Percentiles rank a stretch among this genome's conserved stretches.
Evolutionary conservation across 1,140 invertebrate species (phyloP).

Genomic region (Brachionus plicatilis): DNA sequence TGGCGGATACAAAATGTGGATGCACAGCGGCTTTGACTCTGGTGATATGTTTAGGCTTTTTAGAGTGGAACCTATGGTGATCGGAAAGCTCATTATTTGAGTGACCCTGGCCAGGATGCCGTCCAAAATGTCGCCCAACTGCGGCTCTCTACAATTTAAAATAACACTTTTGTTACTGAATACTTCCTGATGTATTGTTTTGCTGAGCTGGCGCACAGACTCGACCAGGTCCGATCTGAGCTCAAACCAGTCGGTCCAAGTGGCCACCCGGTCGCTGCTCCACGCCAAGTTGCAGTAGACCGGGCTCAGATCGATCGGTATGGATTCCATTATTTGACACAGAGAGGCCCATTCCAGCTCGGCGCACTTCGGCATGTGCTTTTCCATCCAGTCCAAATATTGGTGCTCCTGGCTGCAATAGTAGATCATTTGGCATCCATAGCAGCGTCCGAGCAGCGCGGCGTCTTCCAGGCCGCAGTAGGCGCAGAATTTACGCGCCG

Average conservation of each 20-base stretch:
- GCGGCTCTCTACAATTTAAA: not conserved
- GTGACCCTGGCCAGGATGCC: slow-evolving; percentile 24
- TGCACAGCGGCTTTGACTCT: not conserved
- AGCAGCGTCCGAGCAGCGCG: not conserved
- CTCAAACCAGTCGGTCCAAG: slow-evolving; percentile 38
- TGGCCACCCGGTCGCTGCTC: not conserved
- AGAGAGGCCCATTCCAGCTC: slow-evolving; percentile 31
- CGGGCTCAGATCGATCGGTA: not conserved
- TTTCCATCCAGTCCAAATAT: slow-evolving; percentile 25
- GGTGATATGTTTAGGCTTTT: not conserved
- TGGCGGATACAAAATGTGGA: slow-evolving; percentile 37
- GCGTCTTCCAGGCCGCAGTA: not conserved
- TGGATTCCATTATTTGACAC: slow-evolving; percentile 1
- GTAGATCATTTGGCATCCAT: slow-evolving; percentile 40
- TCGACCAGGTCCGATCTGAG: slow-evolving; percentile 1
- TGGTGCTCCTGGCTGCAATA: slow-evolving; percentile 40
- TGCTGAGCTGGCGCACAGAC: not conserved
- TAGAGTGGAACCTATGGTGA: not conserved
- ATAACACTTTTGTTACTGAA: not conserved
- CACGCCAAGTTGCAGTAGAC: not conserved
- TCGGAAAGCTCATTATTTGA: not conserved
- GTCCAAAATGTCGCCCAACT: not conserved
- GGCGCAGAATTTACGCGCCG: not conserved
- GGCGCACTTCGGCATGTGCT: slow-evolving; percentile 15
- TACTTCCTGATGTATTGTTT: not conserved